phyloP scores from a whole-genome alignment of 2,113 vertebrate genomes.

The Empidonax traillii region DNA sequence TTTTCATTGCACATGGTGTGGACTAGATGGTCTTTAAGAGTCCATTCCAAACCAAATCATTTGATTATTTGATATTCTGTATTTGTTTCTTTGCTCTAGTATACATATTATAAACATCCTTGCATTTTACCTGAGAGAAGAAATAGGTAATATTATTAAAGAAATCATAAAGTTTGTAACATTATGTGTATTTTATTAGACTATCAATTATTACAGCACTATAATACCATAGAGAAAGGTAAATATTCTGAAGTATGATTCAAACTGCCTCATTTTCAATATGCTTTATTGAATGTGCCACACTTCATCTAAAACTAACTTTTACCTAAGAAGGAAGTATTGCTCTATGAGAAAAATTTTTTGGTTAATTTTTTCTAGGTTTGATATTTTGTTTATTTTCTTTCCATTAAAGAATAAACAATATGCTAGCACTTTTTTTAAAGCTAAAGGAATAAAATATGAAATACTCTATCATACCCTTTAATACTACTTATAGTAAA shows the following conservation, averaged over 20 bases:
- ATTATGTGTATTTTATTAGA: not conserved
- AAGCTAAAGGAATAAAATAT: not conserved
- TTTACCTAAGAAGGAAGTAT: not conserved
- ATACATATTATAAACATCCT: not conserved
- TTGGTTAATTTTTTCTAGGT: not conserved
- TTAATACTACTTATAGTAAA: not conserved
- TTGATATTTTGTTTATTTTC: not conserved
- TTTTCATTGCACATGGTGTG: accelerated
- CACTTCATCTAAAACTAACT: not conserved
- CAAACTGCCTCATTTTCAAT: not conserved
- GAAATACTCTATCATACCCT: not conserved
- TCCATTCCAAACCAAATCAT: not conserved
- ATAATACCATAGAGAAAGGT: not conserved
- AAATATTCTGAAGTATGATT: not conserved
- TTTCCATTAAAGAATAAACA: not conserved
- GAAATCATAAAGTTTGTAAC: not conserved
- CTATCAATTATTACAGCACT: not conserved
- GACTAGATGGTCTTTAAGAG: not conserved
- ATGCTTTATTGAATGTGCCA: not conserved
- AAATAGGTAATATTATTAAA: not conserved
- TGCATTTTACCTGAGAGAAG: not conserved
- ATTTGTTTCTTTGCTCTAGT: not conserved
- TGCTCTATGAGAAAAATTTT: not conserved
- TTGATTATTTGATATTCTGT: not conserved
- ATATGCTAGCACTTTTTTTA: not conserved